Base-by-base conservation (phyloP, 2,797 vertebrate genomes). In the Myotis vivesi region DNA sequence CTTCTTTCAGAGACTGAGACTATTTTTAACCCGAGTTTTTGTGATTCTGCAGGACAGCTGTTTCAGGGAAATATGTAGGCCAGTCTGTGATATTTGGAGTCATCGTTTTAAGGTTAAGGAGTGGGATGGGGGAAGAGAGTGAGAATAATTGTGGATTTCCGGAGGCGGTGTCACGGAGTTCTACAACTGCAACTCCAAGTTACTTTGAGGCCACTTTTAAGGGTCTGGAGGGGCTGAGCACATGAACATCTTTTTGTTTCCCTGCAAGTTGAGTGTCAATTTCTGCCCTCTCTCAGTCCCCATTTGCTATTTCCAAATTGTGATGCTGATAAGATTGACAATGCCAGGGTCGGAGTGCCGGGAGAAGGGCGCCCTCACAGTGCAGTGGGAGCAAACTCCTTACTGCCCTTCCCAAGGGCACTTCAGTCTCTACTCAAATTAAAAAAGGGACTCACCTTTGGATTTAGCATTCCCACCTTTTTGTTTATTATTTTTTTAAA, bases 31-130 rank as follows among this genome's bases (percentile, higher is more conserved):
- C 30, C 16, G 51, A 23, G 28, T 76, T 88, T 95, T 51, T 73
- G 41, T 59, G 62, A 38, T 94, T 95, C 71, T 85, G 71, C 36
- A 59, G 90, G 62, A 95, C 82, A 96, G 79, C 90, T 95, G 92
- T 97, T 94, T 93, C 72, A 92, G 84, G 93, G 85, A 92, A 97
- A 64, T 79, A 87, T 28, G 41, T 94, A 81, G 71, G 33, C 84
- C 93, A 96, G 89, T 59, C 73, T 96, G 80, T 57, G 93, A 91
- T 93, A 94, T 92, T 75, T 80, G 79, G 76, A 96, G 91, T 95
- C 96, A 97, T 96, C 71, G 15, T 87, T 89, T 89, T 85, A 92
- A 87, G 87, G 91, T 77, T 85, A 94, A 51, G 80, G 89, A 94
- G 92, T 96, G 95, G 90, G 93, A 73, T 77, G 91, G 81, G 88